Conservation (phyloP, 2,888 invertebrate genomes). For the Cheilosia impressa region DNA sequence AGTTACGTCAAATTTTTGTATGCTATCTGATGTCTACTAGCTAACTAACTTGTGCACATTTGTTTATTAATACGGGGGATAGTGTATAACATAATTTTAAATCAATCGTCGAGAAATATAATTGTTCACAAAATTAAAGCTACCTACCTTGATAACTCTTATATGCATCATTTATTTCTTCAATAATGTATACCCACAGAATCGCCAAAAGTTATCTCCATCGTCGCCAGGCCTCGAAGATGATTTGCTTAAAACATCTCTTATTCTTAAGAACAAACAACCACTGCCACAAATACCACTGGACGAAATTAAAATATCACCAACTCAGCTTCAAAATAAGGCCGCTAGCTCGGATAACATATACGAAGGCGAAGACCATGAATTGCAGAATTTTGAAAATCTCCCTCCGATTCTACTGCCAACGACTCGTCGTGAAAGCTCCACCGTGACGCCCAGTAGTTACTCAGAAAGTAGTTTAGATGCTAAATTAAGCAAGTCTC, state of each 20-base stretch:
- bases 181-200: conserved; percentile 72
- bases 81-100: no score
- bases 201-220: conserved; percentile 82
- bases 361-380: conserved; percentile 84
- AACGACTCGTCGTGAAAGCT: conserved; percentile 81
- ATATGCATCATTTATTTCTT: background rate
- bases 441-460: conserved; percentile 83
- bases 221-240: conserved; percentile 82
- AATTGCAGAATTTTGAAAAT: conserved; percentile 82
- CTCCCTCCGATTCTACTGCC: conserved; percentile 81
- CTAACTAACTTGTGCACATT: no score
- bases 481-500: conserved; percentile 82
- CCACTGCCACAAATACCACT: conserved; percentile 83
- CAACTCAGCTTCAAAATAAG: conserved; percentile 48
- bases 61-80: no score
- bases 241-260: conserved; percentile 81
- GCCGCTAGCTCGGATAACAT: conserved; percentile 83
- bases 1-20: no score
- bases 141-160: no score
- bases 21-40: no score
- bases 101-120: no score
- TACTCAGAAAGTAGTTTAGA: conserved; percentile 83
- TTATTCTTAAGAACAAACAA: conserved; percentile 84
- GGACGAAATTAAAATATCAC: conserved; percentile 66
- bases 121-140: no score